Percentiles rank a stretch among this genome's conserved stretches.
These are phyloP conservation scores for Lydus trimaculatus DNA, from an alignment of 2,888 invertebrate genomes.

Conservation along the genomic window DNA sequence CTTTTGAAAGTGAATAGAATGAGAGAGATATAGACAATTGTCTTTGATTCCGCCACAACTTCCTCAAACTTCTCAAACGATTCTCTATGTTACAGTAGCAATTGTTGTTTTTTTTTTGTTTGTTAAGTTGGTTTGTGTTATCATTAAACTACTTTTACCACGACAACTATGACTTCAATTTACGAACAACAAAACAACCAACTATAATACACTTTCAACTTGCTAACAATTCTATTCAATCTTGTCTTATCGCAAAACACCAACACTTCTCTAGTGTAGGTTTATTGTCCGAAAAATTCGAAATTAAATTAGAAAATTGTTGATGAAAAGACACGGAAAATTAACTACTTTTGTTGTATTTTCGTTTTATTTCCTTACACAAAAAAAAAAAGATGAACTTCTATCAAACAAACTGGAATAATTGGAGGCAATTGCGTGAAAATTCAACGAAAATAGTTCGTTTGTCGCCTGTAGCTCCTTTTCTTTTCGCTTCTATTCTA, in stretches of 20 bases:
- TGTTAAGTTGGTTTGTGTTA: background rate
- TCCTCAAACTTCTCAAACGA: background rate
- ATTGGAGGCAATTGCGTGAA: background rate
- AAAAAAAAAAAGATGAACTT: background rate
- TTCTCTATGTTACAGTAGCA: background rate
- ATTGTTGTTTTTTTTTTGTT: background rate
- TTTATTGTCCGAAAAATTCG: background rate
- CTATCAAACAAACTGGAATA: background rate
- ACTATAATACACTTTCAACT: background rate
- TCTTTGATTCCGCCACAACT: conserved; percentile 7
- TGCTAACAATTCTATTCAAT: background rate
- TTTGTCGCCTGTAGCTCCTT: background rate
- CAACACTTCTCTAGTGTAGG: background rate
- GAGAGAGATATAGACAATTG: background rate
- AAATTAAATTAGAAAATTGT: background rate
- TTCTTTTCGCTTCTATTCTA: background rate
- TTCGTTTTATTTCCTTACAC: background rate
- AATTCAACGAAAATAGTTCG: background rate
- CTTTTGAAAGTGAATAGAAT: background rate
- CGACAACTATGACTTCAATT: background rate
- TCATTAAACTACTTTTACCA: background rate
- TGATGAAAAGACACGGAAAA: background rate
- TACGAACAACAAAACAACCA: background rate
- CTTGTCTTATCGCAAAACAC: background rate
- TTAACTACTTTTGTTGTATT: background rate